Base-by-base conservation (phyloP, 1,140 invertebrate species). In the Hormaphis cornu region DNA sequence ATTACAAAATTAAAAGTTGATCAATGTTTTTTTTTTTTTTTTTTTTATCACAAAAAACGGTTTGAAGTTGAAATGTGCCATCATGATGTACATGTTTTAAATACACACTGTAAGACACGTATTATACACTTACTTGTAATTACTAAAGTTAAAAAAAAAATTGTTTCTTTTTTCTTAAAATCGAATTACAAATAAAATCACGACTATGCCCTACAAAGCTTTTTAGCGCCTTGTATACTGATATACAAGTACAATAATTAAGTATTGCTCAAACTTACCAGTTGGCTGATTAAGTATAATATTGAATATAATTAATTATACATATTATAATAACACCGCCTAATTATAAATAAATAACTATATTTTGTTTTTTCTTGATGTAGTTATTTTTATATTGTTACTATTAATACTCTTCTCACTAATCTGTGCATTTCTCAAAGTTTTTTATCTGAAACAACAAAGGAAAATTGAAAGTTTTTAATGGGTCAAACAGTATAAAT, bases 381-480 rank as follows among this genome's bases (percentile, higher is more conserved):
- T n/a, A n/a, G 20, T 30, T 26, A 4, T 48, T 20, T 26, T 59
- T 35, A 14, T 30, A 54, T 54, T 46, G 24, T 66, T 20, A 48
- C 16, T 63, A 46, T 58, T 40, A 48, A 66, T 66, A 35, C 24
- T 66, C 61, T 66, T 66, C 61, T 66, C 61, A 66, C 61, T 66
- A 63, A 66, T 66, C 44, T 66, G 61, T 66, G 61, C 61, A 66
- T 44, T 44, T 66, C 28, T 66, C 48, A 20, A 48, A 66, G 42
- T 66, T 14, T 48, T 37, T 66, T 48, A 66, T 48, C 61, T 66
- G 44, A 48, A 66, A 66, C 28, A 66, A 66, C 22, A 46, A 66
- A 48, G 22, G 12, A 48, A 50, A 48, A 33, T 58, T 58, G 20
- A 56, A 22, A 18, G 28, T 35, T 56, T 58, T 40, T 40, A n/a